Evolutionary conservation across 1,140 invertebrate species (phyloP), one percentile per base, ranked within the genome.

Genomic region (Nebria ingens): DNA sequence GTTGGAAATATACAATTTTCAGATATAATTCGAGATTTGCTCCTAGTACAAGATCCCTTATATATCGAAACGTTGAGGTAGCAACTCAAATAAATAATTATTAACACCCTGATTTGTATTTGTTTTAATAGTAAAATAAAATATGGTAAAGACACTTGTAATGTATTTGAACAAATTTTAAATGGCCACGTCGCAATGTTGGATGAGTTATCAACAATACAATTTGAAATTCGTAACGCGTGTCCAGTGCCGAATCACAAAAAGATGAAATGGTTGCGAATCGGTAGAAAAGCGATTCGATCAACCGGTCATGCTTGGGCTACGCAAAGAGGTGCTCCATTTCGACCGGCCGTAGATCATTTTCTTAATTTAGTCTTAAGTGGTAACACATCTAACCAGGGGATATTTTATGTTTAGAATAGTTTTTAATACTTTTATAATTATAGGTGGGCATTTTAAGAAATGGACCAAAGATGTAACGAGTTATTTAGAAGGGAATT

Each of bases 1-100:
- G 40, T 17, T 17, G 40, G 40, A 4, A 45, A 45, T 17, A 17
- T 17, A 4, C 40, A 45, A 45, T 45, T 45, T 45, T 6, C 40
- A 9, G 40, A 45, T 45, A 45, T 45, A 45, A 45, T 45, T 17
- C 9, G 17, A 45, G 40, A 45, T 45, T 45, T 45, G 17, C 40
- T 45, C 4, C 15, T 45, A 12, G 40, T 45, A 11, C 40, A 9
- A 45, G 40, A 45, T 45, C 40, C 40, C 3, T 9, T 45, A 45
- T 45, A 45, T 17, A 45, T 9, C 9, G 3, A 45, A 45, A 12
- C 40, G 4, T 17, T 45, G 6, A 45, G 40, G 40, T 45, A 45
- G 6, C 17, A 12, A 4, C 6, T 45, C 15, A 45, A 45, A 4
- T 17, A 45, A 11, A 45, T 12, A 12, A 17, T 45, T 11, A 45